Evolutionary conservation across 1,140 invertebrate species (phyloP).

Genomic region (Popillia japonica): DNA sequence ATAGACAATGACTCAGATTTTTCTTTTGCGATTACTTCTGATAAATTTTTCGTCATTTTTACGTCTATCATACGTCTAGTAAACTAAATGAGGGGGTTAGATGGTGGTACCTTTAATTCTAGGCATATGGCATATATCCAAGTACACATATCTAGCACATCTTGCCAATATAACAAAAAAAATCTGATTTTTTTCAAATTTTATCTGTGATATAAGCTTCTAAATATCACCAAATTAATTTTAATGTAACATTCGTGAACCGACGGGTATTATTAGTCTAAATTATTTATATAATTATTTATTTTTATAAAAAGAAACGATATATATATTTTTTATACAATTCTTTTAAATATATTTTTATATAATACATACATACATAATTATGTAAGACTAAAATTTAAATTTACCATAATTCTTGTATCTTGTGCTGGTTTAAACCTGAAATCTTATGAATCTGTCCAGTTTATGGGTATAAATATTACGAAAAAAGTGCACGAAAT

Average conservation of each 20-base stretch:
- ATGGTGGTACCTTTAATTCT: no score
- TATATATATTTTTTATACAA: conserved; percentile 18
- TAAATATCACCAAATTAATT: background rate
- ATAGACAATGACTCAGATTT: no score
- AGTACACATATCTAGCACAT: background rate
- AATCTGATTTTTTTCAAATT: background rate
- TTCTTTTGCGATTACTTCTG: no score
- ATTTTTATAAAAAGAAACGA: background rate
- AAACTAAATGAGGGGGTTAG: no score
- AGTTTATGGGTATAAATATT: conserved; percentile 36
- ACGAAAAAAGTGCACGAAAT: conserved; percentile 35
- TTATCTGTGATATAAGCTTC: conserved; percentile 1
- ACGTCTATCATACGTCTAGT: no score
- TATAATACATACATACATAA: background rate
- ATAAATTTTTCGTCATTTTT: no score
- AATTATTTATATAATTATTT: background rate
- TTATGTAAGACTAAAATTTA: background rate
- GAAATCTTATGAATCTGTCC: no score
- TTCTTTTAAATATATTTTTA: conserved; percentile 26
- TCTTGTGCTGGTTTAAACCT: background rate
- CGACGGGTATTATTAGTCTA: conserved; percentile 3
- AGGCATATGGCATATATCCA: no score
- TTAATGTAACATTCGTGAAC: background rate
- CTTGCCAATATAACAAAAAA: background rate
- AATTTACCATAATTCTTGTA: conserved; percentile 9